A percentile compares a stretch with the other conserved stretches of the same genome.
phyloP scores from a whole-genome alignment of 2,113 vertebrate genomes.

The Vanacampus margaritifer region DNA sequence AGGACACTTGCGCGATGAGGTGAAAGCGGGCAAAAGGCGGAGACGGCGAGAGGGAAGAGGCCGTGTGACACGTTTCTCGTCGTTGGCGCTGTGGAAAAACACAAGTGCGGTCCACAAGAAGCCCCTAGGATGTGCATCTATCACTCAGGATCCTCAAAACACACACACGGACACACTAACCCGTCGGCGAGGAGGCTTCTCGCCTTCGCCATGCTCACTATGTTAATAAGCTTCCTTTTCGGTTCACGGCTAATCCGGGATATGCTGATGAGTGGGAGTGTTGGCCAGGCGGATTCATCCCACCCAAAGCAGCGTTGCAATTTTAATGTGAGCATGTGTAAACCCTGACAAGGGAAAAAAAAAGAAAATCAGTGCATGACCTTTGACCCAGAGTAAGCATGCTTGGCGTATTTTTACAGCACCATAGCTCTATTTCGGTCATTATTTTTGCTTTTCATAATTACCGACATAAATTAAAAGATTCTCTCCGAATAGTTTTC shows the following conservation, averaged over 20 bases:
- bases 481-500: slow-evolving; percentile 27
- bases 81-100: slow-evolving; percentile 36
- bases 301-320: slow-evolving; percentile 8
- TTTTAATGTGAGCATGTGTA: slow-evolving; percentile 30
- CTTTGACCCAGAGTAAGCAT: slow-evolving; percentile 32
- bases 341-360: slow-evolving; percentile 28
- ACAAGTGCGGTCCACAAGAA: slow-evolving; percentile 17
- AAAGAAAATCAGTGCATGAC: slow-evolving; percentile 42
- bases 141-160: slow-evolving; percentile 32
- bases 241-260: slow-evolving; percentile 27
- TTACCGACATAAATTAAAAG: slow-evolving; percentile 40
- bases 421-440: slow-evolving; percentile 31
- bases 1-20: not conserved
- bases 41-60: not conserved
- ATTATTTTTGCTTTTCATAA: slow-evolving; percentile 47
- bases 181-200: slow-evolving; percentile 61
- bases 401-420: slow-evolving; percentile 31
- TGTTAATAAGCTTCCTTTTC: slow-evolving; percentile 46
- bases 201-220: slow-evolving; percentile 33
- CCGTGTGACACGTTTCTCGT: slow-evolving; percentile 41
- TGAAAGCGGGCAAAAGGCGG: slow-evolving; percentile 15
- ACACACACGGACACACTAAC: slow-evolving; percentile 1
- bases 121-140: slow-evolving; percentile 31
- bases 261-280: slow-evolving; percentile 18
- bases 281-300: slow-evolving; percentile 6